Conservation (phyloP, 2,888 invertebrate species). For the Heliconius ethilla region DNA sequence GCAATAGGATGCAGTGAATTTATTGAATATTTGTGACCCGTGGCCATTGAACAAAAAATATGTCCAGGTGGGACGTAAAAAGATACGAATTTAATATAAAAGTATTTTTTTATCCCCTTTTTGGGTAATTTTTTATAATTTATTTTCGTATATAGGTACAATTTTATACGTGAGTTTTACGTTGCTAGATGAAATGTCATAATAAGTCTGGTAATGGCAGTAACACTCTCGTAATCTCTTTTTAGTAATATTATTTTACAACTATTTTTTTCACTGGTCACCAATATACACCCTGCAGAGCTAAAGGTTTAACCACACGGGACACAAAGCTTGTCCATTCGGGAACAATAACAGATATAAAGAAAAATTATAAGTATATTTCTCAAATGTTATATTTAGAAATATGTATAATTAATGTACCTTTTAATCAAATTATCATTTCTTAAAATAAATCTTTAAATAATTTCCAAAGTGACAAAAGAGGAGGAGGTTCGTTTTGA, state of each 20-base stretch:
- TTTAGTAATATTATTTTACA: constrained; percentile 27
- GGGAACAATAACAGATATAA: neutral
- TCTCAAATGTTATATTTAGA: neutral
- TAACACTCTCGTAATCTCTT: constrained; percentile 12
- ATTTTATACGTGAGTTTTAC: neutral
- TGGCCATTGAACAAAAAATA: constrained; percentile 68
- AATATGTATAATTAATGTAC: neutral
- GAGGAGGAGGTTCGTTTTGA: neutral
- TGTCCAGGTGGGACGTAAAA: constrained; percentile 76
- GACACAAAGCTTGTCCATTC: constrained; percentile 3
- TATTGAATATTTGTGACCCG: constrained; percentile 76
- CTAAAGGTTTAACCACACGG: constrained; percentile 55
- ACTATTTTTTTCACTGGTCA: constrained; percentile 23
- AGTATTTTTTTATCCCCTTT: constrained; percentile 36
- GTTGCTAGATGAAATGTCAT: neutral
- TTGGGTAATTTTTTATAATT: constrained; percentile 32
- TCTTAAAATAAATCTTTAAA: too few relatives aligned
- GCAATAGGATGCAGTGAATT: constrained; percentile 73
- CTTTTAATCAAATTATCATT: neutral
- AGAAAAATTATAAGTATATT: neutral
- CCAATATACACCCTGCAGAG: constrained; percentile 72
- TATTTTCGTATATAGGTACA: constrained; percentile 17
- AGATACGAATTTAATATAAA: constrained; percentile 49
- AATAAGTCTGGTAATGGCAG: constrained; percentile 9
- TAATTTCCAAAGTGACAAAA: too few relatives aligned